Evolutionary conservation across 2,888 invertebrate species (phyloP), one percentile per base, ranked within the genome.

Genomic region (Leptopilina myrica): DNA sequence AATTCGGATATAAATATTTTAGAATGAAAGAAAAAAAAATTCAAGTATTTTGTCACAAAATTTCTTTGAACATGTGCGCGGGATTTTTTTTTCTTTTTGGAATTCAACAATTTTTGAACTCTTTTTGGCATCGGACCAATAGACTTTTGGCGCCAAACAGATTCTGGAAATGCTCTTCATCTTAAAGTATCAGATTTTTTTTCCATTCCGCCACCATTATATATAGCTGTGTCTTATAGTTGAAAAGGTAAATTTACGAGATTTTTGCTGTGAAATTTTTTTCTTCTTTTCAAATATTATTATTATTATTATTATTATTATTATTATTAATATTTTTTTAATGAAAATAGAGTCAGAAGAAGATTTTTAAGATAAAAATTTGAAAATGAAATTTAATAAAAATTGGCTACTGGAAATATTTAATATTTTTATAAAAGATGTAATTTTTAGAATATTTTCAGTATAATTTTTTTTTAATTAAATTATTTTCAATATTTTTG

Each of bases 121-220:
- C 33, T 9, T 4, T 20, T 67, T 67, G 67, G 67, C 67, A 15
- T 7, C 4, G 2, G 11, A 15, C 67, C 67, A 67, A 20, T 9
- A 67, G 43, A 66, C 67, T 67, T 67, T 67, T 43, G 67, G 67
- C 46, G 43, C 69, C 69, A 4, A 26, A 53, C 46, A 49, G 46
- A 49, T 69, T 20, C 67, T 15, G 43, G 20, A 9, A 12, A 43
- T n/a, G 20, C 49, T 46, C 46, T 43, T 43, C 46, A 49, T 69
- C 15, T 67, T 12, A 20, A 53, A 49, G 69, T 26, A 26, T 69
- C n/a, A n/a, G 5, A 5, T 33, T 43, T 69, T 69, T 69, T 49
- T 49, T 67, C 8, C 49, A 46, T 46, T 67, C n/a, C 67, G 46
- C 9, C 67, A 20, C 46, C 46, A 33, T 4, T 33, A 33, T 33